Conservation (phyloP, 1,140 invertebrate genomes). For the Ceratina australensis region DNA sequence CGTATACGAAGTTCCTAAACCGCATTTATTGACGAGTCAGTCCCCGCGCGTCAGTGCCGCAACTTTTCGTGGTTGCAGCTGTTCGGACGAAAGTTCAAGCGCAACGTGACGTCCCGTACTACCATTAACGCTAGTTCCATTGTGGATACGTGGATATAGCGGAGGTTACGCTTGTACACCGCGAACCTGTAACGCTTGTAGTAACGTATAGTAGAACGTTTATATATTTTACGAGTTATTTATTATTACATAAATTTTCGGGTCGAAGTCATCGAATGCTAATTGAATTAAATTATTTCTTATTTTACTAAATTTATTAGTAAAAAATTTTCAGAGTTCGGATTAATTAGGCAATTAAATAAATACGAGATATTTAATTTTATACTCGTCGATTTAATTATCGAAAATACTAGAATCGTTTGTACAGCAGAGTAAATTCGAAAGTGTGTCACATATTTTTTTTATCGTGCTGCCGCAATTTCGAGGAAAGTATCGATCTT, state of each 20-base stretch:
- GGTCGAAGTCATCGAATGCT: too few relatives aligned
- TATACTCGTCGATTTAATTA: too few relatives aligned
- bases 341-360: too few relatives aligned
- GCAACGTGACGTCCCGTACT: neutral
- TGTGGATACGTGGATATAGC: too few relatives aligned
- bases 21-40: constrained; percentile 31
- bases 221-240: constrained; percentile 9
- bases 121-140: neutral
- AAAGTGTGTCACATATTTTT: too few relatives aligned
- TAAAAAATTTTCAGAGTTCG: too few relatives aligned
- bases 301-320: neutral
- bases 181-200: neutral
- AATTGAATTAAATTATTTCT: too few relatives aligned
- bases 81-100: constrained; percentile 31
- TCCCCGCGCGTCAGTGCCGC: neutral
- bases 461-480: neutral
- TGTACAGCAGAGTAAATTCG: too few relatives aligned
- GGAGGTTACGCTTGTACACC: constrained; percentile 15
- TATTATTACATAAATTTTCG: too few relatives aligned
- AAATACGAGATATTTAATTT: too few relatives aligned
- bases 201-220: too few relatives aligned
- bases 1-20: neutral
- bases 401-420: too few relatives aligned
- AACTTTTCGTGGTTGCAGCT: constrained; percentile 46
- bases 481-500: neutral